Evolutionary conservation across 2,888 invertebrate species (phyloP), one percentile per base, ranked within the genome.

Genomic region (Heteromurus nitidus): DNA sequence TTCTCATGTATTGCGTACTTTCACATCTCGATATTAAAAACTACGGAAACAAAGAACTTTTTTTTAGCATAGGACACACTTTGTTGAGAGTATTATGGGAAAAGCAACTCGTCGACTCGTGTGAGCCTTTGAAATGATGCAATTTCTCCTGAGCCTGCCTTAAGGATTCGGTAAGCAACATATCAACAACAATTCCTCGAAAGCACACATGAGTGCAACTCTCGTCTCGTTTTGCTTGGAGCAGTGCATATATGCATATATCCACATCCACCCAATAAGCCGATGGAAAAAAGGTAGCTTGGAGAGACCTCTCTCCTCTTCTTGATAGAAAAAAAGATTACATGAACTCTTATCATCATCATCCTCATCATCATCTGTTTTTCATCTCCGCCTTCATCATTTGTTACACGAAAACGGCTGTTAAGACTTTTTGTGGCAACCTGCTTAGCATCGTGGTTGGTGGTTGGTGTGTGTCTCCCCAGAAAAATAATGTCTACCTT

Each of bases 371-470:
- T 53, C 53, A 47, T 70, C 42, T 44, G 28, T 7, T 62, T 47
- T 44, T 68, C 68, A 67, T 50, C 76, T 69, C 76, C 68, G 68
- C 76, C 76, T 76, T 62, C 58, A 47, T 65, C 65, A 76, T 76
- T 77, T 77, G 76, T 76, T 76, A 76, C 60, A 60, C 9, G 60
- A 76, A 58, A 76, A 68, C 42, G 55, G 58, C 50, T 68, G 76
- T 50, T 68, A 55, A 60, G 68, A 36, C 64, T 60, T 60, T 58
- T 18, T 28, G 28, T n/a, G 30, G 47, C 53, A 67, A 55, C 55
- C 60, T 74, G 58, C 20, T 60, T 62, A 74, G 65, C 68, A 28
- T 50, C 50, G n/a, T n/a, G n/a, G n/a, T n/a, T n/a, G n/a, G n/a
- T n/a, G n/a, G n/a, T n/a, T n/a, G n/a, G n/a, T n/a, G n/a, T n/a